phyloP scores from a whole-genome alignment of 2,888 invertebrate genomes.

The Cephus rjabovi region DNA sequence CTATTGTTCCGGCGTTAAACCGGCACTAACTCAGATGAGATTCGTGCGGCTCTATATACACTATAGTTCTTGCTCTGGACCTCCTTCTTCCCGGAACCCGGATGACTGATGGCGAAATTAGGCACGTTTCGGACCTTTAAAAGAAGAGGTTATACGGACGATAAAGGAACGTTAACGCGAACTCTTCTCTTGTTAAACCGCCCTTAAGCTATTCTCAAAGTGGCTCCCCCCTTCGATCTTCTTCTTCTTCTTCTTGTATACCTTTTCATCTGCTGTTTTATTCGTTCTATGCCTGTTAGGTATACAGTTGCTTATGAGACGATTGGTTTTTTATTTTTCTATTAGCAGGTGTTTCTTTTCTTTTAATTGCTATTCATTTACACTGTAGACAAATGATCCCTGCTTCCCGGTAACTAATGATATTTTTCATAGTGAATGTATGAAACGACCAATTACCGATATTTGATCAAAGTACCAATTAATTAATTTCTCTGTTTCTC shows the following conservation, averaged over 20 bases:
- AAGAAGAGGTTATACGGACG: slow-evolving; percentile 25
- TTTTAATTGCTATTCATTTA: neutral
- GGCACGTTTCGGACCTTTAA: slow-evolving; percentile 26
- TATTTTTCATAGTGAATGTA: neutral
- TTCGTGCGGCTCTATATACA: slow-evolving; percentile 34
- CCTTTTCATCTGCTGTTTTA: neutral
- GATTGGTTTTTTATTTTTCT: neutral
- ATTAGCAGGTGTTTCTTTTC: neutral
- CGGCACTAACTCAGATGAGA: slow-evolving; percentile 51
- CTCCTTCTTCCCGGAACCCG: slow-evolving; percentile 33
- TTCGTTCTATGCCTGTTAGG: neutral
- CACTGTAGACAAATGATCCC: neutral
- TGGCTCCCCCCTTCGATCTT: neutral
- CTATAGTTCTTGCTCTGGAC: neutral
- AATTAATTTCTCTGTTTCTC: neutral
- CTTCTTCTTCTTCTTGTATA: neutral
- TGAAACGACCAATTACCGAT: neutral
- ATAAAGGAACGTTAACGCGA: slow-evolving; percentile 7
- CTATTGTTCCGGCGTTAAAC: slow-evolving; percentile 50
- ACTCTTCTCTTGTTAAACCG: neutral
- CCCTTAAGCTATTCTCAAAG: neutral
- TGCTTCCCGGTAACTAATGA: neutral
- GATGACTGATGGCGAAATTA: slow-evolving; percentile 50
- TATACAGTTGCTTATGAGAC: neutral
- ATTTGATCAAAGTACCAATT: neutral